Conservation (phyloP, 2,797 vertebrate species). For the Pangasius mekongensis region DNA sequence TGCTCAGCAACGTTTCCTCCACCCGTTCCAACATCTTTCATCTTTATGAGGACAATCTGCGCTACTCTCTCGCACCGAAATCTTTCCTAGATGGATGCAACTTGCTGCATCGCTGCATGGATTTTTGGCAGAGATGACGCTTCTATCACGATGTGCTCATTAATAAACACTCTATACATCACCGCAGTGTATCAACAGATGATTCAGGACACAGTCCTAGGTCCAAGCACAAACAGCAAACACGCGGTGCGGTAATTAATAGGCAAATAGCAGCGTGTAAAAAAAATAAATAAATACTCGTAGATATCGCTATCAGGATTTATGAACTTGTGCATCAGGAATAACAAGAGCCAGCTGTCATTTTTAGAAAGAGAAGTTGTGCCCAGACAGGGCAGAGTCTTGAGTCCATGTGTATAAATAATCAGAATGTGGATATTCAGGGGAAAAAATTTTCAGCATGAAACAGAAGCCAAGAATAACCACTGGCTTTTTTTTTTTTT, state of each 20-base stretch:
- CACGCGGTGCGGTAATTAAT: not conserved
- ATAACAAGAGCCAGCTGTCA: not conserved
- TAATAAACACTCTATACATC: not conserved
- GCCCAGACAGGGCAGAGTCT: not conserved
- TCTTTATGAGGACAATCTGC: conserved; percentile 72
- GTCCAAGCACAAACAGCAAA: not conserved
- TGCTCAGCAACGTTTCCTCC: conserved; percentile 45
- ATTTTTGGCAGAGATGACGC: not conserved
- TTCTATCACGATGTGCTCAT: not conserved
- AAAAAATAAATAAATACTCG: not conserved
- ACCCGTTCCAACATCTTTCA: conserved; percentile 68
- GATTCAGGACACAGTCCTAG: not conserved
- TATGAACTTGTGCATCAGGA: not conserved
- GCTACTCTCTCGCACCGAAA: conserved; percentile 49
- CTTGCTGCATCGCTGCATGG: not conserved
- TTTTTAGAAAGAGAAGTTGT: not conserved
- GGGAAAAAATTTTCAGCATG: conserved; percentile 3
- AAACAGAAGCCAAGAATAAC: conserved; percentile 40
- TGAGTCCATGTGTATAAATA: conserved; percentile 26
- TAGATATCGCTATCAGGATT: not conserved
- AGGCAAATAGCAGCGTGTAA: not conserved
- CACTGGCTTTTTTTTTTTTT: not conserved
- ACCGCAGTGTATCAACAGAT: not conserved
- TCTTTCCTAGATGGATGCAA: not conserved
- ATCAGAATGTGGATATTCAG: conserved; percentile 38